Percentiles rank a stretch among this genome's conserved stretches.
Evolutionary conservation across 2,797 vertebrate genomes (phyloP).

Genomic region (Phalanger gymnotis): DNA sequence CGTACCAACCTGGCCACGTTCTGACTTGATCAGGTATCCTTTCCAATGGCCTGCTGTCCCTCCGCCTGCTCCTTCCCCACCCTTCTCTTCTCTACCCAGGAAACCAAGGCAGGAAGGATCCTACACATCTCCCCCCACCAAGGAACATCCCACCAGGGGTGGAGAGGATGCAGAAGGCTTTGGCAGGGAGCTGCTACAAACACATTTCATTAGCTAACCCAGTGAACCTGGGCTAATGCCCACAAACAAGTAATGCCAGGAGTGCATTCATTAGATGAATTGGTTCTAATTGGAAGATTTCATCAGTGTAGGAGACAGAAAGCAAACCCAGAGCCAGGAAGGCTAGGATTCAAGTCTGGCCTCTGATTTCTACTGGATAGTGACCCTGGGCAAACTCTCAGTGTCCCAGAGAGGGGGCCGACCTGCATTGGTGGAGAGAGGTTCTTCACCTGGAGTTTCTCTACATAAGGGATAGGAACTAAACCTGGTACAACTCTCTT

Average conservation of each 20-base stretch:
- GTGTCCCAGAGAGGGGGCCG: neutral
- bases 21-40: neutral
- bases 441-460: neutral
- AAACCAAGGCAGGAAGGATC: neutral
- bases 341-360: neutral
- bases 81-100: neutral
- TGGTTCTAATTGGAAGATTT: neutral
- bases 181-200: neutral
- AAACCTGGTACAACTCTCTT: neutral
- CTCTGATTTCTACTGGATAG: neutral
- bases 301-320: neutral
- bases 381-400: neutral
- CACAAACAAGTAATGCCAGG: neutral
- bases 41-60: accelerated
- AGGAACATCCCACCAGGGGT: neutral
- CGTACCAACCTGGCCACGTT: neutral
- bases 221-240: neutral
- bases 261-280: neutral
- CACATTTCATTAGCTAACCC: neutral
- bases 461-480: neutral
- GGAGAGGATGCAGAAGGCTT: neutral
- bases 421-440: neutral
- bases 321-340: neutral
- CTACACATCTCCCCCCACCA: neutral
- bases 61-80: accelerated